A percentile compares a stretch with the other conserved stretches of the same genome.
Evolutionary conservation across 1,140 invertebrate species (phyloP).

Genomic region (Platyscapa corneri): DNA sequence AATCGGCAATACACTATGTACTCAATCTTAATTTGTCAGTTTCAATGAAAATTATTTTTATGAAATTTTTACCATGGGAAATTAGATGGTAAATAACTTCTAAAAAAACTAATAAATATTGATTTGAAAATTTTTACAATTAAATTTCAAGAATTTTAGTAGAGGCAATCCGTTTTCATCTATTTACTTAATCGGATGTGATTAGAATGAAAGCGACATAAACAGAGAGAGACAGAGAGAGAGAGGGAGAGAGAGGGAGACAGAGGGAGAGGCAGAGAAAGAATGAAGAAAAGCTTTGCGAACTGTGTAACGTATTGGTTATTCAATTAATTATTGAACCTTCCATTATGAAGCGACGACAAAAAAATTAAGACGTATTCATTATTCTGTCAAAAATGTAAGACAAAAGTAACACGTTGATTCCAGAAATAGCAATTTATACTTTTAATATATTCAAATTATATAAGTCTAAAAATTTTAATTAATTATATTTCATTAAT

Average conservation of each 20-base stretch:
- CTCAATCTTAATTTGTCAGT: background rate
- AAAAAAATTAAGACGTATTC: constrained; percentile 59
- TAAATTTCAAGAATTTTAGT: constrained; percentile 41
- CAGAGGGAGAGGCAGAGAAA: too few species aligned
- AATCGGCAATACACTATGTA: background rate
- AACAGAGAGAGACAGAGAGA: too few species aligned
- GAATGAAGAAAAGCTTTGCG: constrained; percentile 59
- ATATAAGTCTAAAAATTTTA: too few species aligned
- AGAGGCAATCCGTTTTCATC: constrained; percentile 68
- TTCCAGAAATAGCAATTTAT: background rate
- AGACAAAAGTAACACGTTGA: background rate
- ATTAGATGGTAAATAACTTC: background rate
- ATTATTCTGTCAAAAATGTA: constrained; percentile 57
- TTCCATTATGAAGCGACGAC: constrained; percentile 57
- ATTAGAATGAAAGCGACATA: constrained; percentile 60
- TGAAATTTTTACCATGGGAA: background rate
- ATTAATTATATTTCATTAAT: too few species aligned
- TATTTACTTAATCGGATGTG: constrained; percentile 69
- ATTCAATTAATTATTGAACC: constrained; percentile 74
- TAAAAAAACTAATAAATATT: background rate
- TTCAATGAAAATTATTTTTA: too few species aligned
- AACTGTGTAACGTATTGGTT: constrained; percentile 75
- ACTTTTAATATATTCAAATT: too few species aligned
- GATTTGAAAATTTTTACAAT: constrained; percentile 27
- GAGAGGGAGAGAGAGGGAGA: too few species aligned